A percentile compares a stretch with the other conserved stretches of the same genome.
Conservation (phyloP, 2,113 vertebrate species). For the Pelmatolapia mariae region DNA sequence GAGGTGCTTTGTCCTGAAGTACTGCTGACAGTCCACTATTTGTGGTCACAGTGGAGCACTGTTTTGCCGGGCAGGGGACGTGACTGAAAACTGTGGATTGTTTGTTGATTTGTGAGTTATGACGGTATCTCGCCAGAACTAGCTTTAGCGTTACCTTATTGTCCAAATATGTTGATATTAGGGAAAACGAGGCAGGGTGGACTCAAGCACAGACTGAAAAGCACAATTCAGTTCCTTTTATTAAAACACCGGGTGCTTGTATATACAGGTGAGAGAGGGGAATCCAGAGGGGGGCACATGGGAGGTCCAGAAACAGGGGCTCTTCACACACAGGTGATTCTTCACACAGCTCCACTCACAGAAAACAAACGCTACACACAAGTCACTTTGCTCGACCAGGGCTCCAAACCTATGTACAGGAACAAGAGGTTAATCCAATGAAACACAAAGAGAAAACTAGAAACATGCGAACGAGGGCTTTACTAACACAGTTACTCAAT, state of each 20-base stretch:
- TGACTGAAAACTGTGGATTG: background rate
- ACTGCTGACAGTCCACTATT: background rate
- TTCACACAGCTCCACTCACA: background rate
- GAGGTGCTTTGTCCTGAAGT: background rate
- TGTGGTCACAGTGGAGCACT: background rate
- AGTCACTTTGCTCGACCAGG: background rate
- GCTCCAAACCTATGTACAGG: background rate
- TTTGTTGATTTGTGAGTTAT: background rate
- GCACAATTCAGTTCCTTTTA: background rate
- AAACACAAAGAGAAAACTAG: background rate
- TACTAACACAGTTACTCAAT: background rate
- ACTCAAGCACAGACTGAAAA: background rate
- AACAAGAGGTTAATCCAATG: background rate
- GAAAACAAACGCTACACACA: background rate
- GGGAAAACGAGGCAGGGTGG: background rate
- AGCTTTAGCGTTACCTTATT: background rate
- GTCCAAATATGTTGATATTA: background rate
- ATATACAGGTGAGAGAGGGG: background rate
- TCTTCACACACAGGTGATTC: background rate
- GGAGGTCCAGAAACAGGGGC: background rate
- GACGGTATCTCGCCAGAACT: background rate
- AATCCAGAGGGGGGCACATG: accelerated
- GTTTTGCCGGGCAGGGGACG: background rate
- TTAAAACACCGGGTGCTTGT: background rate
- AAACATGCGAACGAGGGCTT: accelerated